These are phyloP conservation scores for Eumacrocentrus americanus DNA, from an alignment of 2,888 invertebrate species.

Conservation along the genomic window DNA sequence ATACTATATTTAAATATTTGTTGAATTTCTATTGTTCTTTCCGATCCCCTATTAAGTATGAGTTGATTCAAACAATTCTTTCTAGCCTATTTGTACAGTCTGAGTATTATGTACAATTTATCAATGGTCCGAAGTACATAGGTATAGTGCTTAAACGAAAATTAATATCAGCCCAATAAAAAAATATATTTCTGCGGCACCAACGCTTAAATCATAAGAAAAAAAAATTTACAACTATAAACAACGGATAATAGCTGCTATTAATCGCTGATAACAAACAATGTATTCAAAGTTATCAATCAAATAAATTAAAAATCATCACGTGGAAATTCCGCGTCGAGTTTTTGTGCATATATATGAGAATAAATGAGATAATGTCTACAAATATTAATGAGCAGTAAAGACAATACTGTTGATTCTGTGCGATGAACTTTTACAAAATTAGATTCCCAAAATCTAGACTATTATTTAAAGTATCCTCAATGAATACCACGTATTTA, in stretches of 20 bases:
- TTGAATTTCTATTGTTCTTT: neutral
- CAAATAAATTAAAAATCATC: neutral
- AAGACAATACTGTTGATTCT: conserved; percentile 28
- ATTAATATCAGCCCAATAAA: conserved; percentile 24
- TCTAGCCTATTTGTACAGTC: conserved; percentile 17
- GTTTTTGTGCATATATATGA: neutral
- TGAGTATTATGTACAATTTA: conserved; percentile 23
- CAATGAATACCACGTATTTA: neutral
- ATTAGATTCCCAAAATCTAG: conserved; percentile 2
- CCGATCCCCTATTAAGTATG: neutral
- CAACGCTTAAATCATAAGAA: conserved; percentile 28
- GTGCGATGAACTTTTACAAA: conserved; percentile 9
- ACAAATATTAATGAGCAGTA: conserved; percentile 19
- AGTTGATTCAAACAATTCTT: neutral
- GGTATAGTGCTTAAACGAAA: too few species aligned
- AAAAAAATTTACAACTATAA: conserved; percentile 12
- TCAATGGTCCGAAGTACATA: conserved; percentile 14
- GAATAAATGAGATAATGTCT: conserved; percentile 1
- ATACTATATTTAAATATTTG: neutral
- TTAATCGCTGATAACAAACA: too few species aligned
- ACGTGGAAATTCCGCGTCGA: neutral
- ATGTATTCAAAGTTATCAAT: too few species aligned
- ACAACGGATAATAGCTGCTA: neutral
- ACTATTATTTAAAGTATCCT: neutral
- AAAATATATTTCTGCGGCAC: conserved; percentile 38